Conservation (phyloP, 37 sponge, comb jelly and placozoan genomes). For the Tethya wilhelma region DNA sequence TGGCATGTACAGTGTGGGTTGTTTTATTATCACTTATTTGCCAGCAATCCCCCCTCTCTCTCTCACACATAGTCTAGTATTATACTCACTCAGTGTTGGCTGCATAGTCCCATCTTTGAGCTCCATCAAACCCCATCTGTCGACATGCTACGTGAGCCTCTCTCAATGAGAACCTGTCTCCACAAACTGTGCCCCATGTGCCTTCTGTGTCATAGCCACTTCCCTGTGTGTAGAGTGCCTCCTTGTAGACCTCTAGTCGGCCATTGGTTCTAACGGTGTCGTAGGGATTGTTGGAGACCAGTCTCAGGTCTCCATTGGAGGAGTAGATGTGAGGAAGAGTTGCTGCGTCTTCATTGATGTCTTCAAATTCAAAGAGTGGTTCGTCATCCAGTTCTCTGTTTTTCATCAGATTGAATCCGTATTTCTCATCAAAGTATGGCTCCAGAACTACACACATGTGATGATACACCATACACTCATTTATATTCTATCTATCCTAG, state of each 20-base stretch:
- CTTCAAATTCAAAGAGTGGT: too few relatives aligned
- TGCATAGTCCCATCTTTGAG: slow-evolving; percentile 7
- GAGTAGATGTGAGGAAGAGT: not conserved
- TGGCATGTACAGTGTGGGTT: too few relatives aligned
- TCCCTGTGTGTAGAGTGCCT: not conserved
- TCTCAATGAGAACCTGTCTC: slow-evolving; percentile 11
- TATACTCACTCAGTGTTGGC: slow-evolving; percentile 26
- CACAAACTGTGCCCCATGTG: slow-evolving; percentile 39
- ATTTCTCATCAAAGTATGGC: too few relatives aligned
- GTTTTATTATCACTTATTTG: too few relatives aligned
- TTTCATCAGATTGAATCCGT: too few relatives aligned
- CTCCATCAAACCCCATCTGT: slow-evolving; percentile 23
- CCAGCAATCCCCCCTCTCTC: too few relatives aligned
- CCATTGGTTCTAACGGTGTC: not conserved
- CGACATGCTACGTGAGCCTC: slow-evolving; percentile 44
- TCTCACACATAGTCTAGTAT: too few relatives aligned
- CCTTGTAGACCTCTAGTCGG: slow-evolving; percentile 18
- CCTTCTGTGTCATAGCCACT: slow-evolving; percentile 11
- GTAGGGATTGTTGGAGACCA: not conserved
- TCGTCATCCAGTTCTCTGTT: too few relatives aligned
- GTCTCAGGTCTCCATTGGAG: slow-evolving; percentile 25
- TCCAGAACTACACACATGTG: too few relatives aligned
- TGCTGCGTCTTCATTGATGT: too few relatives aligned
- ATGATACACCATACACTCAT: too few relatives aligned
- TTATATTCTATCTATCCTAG: too few relatives aligned